Evolutionary conservation across 2,888 invertebrate species (phyloP), one percentile per base, ranked within the genome.

Genomic region (Artemia sinica): DNA sequence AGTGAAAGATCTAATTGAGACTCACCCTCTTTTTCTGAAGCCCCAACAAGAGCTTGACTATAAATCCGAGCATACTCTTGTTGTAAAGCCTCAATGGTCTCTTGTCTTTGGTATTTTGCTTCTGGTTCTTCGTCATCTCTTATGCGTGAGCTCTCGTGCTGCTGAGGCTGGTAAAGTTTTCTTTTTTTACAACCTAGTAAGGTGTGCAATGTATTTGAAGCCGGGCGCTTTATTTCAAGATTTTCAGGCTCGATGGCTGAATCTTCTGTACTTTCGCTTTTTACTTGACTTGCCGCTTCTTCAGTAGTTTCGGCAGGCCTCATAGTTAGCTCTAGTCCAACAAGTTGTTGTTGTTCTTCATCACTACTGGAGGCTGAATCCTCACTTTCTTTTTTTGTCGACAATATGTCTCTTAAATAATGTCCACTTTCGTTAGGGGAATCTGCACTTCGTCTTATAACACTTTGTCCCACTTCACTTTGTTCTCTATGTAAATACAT

Each of bases 171-270:
- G 77, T 94, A 94, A 50, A 94, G 82, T 79, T 96, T 96, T 67
- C 95, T 84, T 79, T 96, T 96, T 79, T 93, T 93, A 80, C 92
- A 93, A 67, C 93, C 92, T 79, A 92, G 92, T 74, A 89, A 88
- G 77, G 87, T 86, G 71, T 84, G 83, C 41, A 87, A 86, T 0
- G 67, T 68, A 58, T n/a, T 58, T 18, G 63, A 28, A 8, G 63
- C 8, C 28, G 63, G n/a, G 10, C 11, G 63, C 28, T 58, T 58
- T n/a, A 18, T 58, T 12, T 58, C 68, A 8, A 67, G n/a, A 9
- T 52, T 51, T 68, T 68, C 68, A 10, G 50, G 50, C 8, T 68
- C 66, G 14, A 49, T 67, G 49, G 49, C 66, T 50, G 67, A 67
- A 50, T 67, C 67, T 51, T 67, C 51, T 14, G 50, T 48, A 52